Percentiles rank a stretch among this genome's conserved stretches.
Evolutionary conservation across 2,113 vertebrate genomes (phyloP).

Genomic region (Mus musculus): DNA sequence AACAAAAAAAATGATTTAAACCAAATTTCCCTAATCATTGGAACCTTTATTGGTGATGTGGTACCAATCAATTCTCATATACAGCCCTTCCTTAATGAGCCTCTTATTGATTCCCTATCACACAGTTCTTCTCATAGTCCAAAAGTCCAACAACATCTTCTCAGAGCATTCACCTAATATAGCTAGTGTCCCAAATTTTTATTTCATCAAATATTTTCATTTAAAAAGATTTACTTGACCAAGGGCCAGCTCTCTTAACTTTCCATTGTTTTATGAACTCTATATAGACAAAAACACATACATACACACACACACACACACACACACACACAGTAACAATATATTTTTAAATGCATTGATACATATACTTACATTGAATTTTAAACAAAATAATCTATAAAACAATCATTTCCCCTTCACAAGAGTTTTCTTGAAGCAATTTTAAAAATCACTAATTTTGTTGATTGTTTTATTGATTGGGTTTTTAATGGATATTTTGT

Average conservation of each 20-base stretch:
- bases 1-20: neutral
- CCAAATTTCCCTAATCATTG: neutral
- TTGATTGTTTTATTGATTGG: neutral
- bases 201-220: neutral
- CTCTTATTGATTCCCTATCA: neutral
- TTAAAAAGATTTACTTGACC: neutral
- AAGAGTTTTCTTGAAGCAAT: neutral
- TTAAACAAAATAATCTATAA: neutral
- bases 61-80: neutral
- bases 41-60: neutral
- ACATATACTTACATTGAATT: neutral
- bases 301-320: neutral
- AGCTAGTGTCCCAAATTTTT: neutral
- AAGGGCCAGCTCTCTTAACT: neutral
- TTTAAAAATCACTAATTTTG: neutral
- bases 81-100: neutral
- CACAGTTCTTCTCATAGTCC: rapidly evolving
- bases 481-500: neutral
- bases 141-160: neutral
- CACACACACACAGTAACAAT: neutral
- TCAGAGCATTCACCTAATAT: neutral
- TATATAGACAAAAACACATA: neutral
- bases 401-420: neutral
- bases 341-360: neutral
- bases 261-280: neutral